Evolutionary conservation across 2,888 invertebrate species (phyloP).

Genomic region (Scotopteryx bipunctaria): DNA sequence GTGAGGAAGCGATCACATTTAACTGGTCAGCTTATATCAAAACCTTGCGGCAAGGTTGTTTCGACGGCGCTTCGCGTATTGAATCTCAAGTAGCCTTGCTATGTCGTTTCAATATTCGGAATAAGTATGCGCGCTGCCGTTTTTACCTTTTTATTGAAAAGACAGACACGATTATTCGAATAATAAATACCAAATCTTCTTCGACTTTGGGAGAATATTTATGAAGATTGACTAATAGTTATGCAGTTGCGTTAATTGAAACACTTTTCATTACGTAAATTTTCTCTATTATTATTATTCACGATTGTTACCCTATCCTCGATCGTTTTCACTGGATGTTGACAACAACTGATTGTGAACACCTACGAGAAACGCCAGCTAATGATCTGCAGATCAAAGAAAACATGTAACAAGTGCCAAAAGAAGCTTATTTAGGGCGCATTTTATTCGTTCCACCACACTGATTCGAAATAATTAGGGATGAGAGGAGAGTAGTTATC

Average conservation of each 20-base stretch:
- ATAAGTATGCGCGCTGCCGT: conserved; percentile 33
- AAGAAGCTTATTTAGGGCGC: no score
- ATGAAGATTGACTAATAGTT: conserved; percentile 25
- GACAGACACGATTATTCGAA: conserved; percentile 29
- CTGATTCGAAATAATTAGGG: no score
- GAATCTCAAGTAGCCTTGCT: conserved; percentile 70
- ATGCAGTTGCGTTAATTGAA: not conserved
- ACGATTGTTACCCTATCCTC: no score
- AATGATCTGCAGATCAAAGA: no score
- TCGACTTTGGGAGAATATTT: conserved; percentile 27
- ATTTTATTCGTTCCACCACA: no score
- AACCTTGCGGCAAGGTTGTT: conserved; percentile 76
- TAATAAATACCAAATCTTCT: conserved; percentile 29
- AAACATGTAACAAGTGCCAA: conserved; percentile 3
- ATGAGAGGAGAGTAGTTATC: no score
- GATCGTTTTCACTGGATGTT: conserved; percentile 37
- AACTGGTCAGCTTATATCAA: conserved; percentile 53
- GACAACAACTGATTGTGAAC: conserved; percentile 36
- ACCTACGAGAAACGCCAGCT: not conserved
- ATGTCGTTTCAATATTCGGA: conserved; percentile 45
- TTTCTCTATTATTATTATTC: no score
- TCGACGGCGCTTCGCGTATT: conserved; percentile 57
- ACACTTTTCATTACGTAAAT: not conserved
- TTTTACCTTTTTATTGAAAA: conserved; percentile 30
- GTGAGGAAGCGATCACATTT: conserved; percentile 42